Base-by-base conservation (phyloP, 2,888 invertebrate genomes). In the Nemotelus nigrinus region DNA sequence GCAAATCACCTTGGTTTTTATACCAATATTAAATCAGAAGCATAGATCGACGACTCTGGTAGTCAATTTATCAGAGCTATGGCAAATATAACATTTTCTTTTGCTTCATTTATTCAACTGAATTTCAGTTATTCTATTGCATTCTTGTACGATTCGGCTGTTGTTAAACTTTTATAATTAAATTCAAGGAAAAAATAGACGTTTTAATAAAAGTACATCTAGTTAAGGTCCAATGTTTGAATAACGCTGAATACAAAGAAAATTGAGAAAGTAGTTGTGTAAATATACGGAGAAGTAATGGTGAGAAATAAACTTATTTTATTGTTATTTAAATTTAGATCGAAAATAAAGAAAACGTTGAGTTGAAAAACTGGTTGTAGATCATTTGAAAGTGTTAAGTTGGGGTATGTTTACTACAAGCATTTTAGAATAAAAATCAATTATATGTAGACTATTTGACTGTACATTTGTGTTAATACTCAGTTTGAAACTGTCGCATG, bases 271-370 rank as follows among this genome's bases (percentile, higher is more conserved):
- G 25, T 72, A 72, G 45, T 39, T 41, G 6, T 65, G 76, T 76
- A 65, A 44, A 76, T 65, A 74, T 60, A 74, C 63, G 53, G 41
- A 65, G 55, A 45, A 58, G 25, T 25, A 25, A 25, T 25, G 25
- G 25, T 25, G 25, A 25, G 25, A 25, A 25, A 25, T 25, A 72
- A 50, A 44, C 55, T 53, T 76, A 76, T 76, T 76, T 76, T 65
- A 64, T 76, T 76, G 76, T 76, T 76, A 65, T 76, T 76, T 76
- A 64, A 76, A 65, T 64, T 53, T 76, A 55, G 53, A 76, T 76
- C 53, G 67, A 76, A 55, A 76, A 76, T 76, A 76, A 74, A 64
- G 10, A 71, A 70, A 70, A 25, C 25, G 25, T 25, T 25, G 25
- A 25, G 25, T 25, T 25, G 25, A 25, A 25, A 25, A 25, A 25